Conservation (phyloP, 2,113 vertebrate species). For the Artemisiospiza belli region DNA sequence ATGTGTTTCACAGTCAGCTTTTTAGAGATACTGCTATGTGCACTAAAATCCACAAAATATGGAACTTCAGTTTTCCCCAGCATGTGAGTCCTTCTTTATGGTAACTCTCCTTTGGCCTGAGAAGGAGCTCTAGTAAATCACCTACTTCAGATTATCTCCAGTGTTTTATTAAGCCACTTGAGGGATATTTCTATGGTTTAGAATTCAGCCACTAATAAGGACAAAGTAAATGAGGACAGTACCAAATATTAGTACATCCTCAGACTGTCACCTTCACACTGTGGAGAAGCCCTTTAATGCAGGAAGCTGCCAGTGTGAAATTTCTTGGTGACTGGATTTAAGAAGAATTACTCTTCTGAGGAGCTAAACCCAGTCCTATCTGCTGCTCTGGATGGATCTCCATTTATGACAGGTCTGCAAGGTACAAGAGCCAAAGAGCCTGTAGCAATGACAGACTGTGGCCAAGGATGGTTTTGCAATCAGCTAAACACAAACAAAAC, state of each 20-base stretch:
- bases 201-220: constrained; percentile 24
- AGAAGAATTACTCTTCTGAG: neutral
- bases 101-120: neutral
- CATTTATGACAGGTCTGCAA: neutral
- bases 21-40: constrained; percentile 4
- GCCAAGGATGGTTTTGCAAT: neutral
- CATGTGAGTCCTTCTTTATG: neutral
- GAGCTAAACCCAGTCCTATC: neutral
- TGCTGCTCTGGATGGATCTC: neutral
- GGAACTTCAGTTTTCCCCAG: neutral
- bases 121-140: neutral
- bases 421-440: neutral
- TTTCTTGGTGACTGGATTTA: neutral
- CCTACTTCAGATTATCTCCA: neutral
- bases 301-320: neutral
- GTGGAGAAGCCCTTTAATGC: neutral
- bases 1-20: constrained; percentile 1
- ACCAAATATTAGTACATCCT: neutral
- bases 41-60: constrained; percentile 33
- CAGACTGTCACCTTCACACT: constrained; percentile 33
- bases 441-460: neutral
- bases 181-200: neutral
- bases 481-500: neutral
- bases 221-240: constrained; percentile 1
- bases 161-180: neutral